phyloP scores from a whole-genome alignment of 2,797 vertebrate genomes.

The Takifugu ocellatus region DNA sequence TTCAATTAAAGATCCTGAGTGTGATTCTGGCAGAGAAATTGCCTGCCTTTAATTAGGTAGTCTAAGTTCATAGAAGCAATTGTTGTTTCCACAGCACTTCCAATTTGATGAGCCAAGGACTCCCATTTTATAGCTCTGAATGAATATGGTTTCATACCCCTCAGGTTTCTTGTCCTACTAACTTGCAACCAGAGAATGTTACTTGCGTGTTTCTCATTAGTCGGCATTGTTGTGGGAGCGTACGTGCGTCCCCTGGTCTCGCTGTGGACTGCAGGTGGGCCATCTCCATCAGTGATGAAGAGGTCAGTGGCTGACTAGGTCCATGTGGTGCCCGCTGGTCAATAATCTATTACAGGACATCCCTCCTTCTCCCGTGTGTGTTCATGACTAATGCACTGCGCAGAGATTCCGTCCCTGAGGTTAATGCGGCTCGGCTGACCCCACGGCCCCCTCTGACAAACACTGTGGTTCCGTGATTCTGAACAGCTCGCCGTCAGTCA shows the following conservation, averaged over 20 bases:
- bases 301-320: conserved; percentile 69
- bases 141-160: conserved; percentile 67
- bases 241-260: conserved; percentile 24
- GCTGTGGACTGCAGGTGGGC: conserved; percentile 58
- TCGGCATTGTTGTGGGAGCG: conserved; percentile 28
- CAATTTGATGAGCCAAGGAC: conserved; percentile 76
- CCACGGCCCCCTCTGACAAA: conserved; percentile 60
- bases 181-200: conserved; percentile 52
- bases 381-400: conserved; percentile 73
- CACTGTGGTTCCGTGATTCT: conserved; percentile 56
- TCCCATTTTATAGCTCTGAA: conserved; percentile 70
- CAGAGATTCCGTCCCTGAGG: conserved; percentile 70
- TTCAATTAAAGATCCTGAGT: conserved; percentile 81
- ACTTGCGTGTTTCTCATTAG: conserved; percentile 57
- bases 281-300: conserved; percentile 71
- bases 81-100: conserved; percentile 72
- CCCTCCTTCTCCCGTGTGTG: conserved; percentile 52
- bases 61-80: conserved; percentile 74
- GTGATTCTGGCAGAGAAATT: conserved; percentile 74
- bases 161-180: conserved; percentile 63
- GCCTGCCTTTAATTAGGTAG: conserved; percentile 78
- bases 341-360: conserved; percentile 80
- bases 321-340: conserved; percentile 73
- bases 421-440: conserved; percentile 74
- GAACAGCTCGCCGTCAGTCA: conserved; percentile 51